These are phyloP conservation scores for Montipora efflorescens DNA, from an alignment of 64 coral and sea anemone genomes.

Conservation along the genomic window DNA sequence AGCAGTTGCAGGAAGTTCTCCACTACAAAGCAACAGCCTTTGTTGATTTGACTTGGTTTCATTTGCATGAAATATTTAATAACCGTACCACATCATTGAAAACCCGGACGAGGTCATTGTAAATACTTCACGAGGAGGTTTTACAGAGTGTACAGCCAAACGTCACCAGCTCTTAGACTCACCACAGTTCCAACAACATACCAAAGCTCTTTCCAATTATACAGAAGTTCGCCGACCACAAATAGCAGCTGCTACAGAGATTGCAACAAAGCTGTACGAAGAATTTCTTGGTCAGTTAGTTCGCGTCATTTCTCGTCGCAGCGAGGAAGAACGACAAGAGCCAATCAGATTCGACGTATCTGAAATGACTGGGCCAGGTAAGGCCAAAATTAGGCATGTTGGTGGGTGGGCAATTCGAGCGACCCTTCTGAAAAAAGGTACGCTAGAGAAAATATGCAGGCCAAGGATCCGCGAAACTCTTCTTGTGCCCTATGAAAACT, in stretches of 20 bases:
- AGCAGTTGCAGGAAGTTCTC: not conserved
- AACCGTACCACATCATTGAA: not conserved
- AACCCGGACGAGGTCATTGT: not conserved
- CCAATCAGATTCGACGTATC: not conserved
- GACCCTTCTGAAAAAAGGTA: not conserved
- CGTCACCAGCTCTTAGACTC: not conserved
- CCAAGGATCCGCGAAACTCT: not conserved
- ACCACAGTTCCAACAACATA: not conserved
- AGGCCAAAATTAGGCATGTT: conserved; percentile 31
- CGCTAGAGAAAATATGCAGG: not conserved
- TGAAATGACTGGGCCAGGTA: not conserved
- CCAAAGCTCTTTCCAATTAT: not conserved
- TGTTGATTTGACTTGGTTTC: not conserved
- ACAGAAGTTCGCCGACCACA: not conserved
- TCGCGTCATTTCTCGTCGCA: not conserved
- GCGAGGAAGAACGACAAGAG: not conserved
- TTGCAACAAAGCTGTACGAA: not conserved
- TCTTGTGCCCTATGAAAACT: not conserved
- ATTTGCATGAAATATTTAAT: not conserved
- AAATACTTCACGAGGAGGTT: not conserved
- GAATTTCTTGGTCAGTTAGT: conserved; percentile 1
- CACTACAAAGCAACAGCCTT: not conserved
- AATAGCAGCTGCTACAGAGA: too few relatives aligned
- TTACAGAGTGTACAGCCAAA: not conserved
- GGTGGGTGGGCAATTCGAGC: conserved; percentile 25